Base-by-base conservation (phyloP, 1,140 invertebrate species). In the Apis florea region DNA sequence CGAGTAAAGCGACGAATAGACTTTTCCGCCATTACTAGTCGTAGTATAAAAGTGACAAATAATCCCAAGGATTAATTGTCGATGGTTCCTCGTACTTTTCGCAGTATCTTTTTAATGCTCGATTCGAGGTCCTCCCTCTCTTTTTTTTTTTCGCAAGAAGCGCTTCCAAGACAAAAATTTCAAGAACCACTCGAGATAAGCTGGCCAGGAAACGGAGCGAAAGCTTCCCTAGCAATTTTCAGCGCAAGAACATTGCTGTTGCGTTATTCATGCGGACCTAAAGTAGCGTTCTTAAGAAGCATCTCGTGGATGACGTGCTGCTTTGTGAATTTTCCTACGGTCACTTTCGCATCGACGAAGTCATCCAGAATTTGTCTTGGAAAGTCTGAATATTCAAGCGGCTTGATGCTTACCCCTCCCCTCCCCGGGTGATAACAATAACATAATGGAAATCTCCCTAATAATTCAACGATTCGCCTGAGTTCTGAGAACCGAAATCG, bases 221-320 rank as follows among this genome's bases (percentile, higher is more conserved):
- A 12, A 66, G 63, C 63, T 66, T 66, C 19, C 31, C 26, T 40
- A 19, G 63, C 63, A 66, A 66, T 66, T 66, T 66, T 40, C 63
- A 66, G 63, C 19, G 31, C 31, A 66, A 40, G 63, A 66, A 40
- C 63, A 66, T 66, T 40, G 63, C 63, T 66, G 3, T 19, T 66
- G 63, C 63, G 63, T 66, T 66, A 66, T 66, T 66, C 63, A 66
- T 66, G 31, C 63, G 63, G 17, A 66, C 63, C 19, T 40, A 40
- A 40, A 66, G 63, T 66, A 66, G 63, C 63, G 31, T 66, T 66
- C 63, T 66, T 66, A 66, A 66, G 63, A 40, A 21, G 31, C 31
- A 66, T 40, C 31, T 40, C 63, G 15, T 6, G 31, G 63, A 66
- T 66, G 31, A 66, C 17, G 63, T 21, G 63, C 31, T 9, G 63